Evolutionary conservation across 2,797 vertebrate species (phyloP), one percentile per base, ranked within the genome.

Genomic region (Scomberomorus guttatus): DNA sequence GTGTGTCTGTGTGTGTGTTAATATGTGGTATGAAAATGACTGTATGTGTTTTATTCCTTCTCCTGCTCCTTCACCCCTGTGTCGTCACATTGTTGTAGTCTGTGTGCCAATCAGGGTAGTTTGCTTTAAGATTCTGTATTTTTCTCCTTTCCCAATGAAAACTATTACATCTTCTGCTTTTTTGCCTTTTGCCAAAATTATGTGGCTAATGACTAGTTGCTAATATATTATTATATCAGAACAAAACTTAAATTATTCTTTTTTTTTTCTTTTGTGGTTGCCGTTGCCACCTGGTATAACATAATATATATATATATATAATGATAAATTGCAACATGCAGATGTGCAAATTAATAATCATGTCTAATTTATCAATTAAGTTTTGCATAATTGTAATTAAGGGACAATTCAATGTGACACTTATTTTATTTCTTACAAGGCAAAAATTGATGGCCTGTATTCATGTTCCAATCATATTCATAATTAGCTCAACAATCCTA

Each of bases 1-100:
- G 32, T 63, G 2, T 71, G 3, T 60, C 11, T 72, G 12, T 34
- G 9, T 20, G 24, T 75, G 64, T 81, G 60, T 75, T 66, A 6
- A 13, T 68, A 15, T 82, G 52, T 85, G 60, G 59, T 69, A 13
- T 77, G 29, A 62, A 79, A 63, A 59, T 64, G n/a, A 29, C 15
- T 48, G 34, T 61, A 39, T 63, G 42, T 65, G 51, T 77, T 71
- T 71, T 75, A 44, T 70, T 72, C 4, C 39, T 56, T 34, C 44
- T 74, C 69, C 18, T 76, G 17, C 55, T 70, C 52, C 39, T 72
- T 80, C 61, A 75, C 42, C 18, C 37, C 46, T 42, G 46, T 87
- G 72, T 81, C 2, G 32, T 86, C 15, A 46, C 17, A 7, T 46
- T 46, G 44, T 46, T 18, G 14, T 42, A 42, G 39, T 42, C 39